Conservation (phyloP, 2,888 invertebrate genomes). For the Microplitis manilae region DNA sequence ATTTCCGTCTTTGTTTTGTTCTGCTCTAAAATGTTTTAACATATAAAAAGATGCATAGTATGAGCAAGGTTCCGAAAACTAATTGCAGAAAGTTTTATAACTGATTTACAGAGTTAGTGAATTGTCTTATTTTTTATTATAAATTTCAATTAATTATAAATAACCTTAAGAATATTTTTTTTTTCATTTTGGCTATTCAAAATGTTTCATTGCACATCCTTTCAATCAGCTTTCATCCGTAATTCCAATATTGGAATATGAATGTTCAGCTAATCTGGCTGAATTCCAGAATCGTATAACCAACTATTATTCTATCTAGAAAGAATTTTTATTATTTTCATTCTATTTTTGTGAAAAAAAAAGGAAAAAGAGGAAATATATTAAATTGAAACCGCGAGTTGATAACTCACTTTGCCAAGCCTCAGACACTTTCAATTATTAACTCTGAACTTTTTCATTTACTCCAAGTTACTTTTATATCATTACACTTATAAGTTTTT, state of each 20-base stretch:
- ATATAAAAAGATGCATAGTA: too few species aligned
- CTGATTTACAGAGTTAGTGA: too few species aligned
- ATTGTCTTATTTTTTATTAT: too few species aligned
- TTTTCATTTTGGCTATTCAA: not conserved
- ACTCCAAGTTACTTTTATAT: not conserved
- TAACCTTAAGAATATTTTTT: not conserved
- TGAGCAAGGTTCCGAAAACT: too few species aligned
- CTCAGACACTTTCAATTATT: not conserved
- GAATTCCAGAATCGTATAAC: constrained; percentile 48
- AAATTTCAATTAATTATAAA: not conserved
- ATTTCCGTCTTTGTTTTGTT: too few species aligned
- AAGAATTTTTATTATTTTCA: not conserved
- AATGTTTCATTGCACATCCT: constrained; percentile 26
- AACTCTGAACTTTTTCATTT: not conserved
- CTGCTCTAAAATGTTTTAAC: too few species aligned
- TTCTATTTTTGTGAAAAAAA: not conserved
- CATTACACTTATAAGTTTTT: not conserved
- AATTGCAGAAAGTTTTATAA: too few species aligned
- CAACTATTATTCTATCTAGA: constrained; percentile 41
- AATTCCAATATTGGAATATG: constrained; percentile 54
- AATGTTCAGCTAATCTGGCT: constrained; percentile 49
- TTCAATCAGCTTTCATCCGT: constrained; percentile 50
- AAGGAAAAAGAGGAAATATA: not conserved
- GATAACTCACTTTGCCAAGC: constrained; percentile 19
- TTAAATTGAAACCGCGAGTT: too few species aligned